A percentile compares a stretch with the other conserved stretches of the same genome.
phyloP scores from a whole-genome alignment of 2,113 vertebrate species.

The Rhinolophus ferrumequinum region DNA sequence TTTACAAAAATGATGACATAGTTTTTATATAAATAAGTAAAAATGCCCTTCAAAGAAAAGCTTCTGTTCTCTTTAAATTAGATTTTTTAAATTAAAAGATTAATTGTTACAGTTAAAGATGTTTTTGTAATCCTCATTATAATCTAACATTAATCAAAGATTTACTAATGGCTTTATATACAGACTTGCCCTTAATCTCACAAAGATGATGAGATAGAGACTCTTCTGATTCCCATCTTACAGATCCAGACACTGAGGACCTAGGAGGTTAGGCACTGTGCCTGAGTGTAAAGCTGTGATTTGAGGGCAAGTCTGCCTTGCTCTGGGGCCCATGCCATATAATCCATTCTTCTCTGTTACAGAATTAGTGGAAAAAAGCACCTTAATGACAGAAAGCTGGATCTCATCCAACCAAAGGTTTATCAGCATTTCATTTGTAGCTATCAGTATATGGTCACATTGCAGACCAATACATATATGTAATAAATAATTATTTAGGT shows the following conservation, averaged over 20 bases:
- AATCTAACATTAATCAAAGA: not conserved
- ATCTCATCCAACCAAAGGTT: not conserved
- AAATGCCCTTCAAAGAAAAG: conserved; percentile 13
- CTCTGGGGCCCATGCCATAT: not conserved
- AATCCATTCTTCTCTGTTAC: not conserved
- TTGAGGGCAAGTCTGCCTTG: not conserved
- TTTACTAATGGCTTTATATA: not conserved
- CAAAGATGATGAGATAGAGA: not conserved
- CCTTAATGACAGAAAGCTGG: not conserved
- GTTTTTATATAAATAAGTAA: conserved; percentile 1
- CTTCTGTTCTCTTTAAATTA: conserved; percentile 24
- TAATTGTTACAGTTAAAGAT: not conserved
- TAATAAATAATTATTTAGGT: not conserved
- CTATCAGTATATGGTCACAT: not conserved
- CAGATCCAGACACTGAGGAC: not conserved
- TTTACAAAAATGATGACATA: not conserved
- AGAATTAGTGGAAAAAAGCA: not conserved
- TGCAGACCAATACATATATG: not conserved
- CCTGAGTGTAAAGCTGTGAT: not conserved
- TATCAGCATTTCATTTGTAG: not conserved
- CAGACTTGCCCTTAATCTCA: not conserved
- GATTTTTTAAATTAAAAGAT: not conserved
- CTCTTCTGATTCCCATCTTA: not conserved
- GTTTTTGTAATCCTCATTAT: not conserved
- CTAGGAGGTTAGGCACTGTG: not conserved